phyloP scores from a whole-genome alignment of 2,113 vertebrate genomes.

The Alouatta palliata region DNA sequence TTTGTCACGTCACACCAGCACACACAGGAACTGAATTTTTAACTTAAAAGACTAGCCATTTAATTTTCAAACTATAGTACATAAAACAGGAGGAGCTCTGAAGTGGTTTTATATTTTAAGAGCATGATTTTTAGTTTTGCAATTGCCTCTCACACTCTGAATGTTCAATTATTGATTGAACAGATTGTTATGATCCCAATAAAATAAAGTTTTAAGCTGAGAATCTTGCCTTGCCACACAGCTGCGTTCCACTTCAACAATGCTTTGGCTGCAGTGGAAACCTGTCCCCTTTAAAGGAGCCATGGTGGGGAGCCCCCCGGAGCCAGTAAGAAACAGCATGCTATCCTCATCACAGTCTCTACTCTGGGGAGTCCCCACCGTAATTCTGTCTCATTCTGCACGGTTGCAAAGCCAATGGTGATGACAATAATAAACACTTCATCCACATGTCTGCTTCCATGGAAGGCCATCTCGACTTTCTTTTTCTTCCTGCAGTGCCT shows the following conservation, averaged over 20 bases:
- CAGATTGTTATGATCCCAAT: neutral
- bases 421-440: accelerated
- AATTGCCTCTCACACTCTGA: neutral
- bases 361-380: accelerated
- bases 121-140: neutral
- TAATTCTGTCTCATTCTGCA: accelerated
- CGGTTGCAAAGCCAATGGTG: accelerated
- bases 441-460: accelerated
- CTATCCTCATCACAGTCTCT: accelerated
- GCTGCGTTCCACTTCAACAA: accelerated
- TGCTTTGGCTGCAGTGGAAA: accelerated
- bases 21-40: neutral
- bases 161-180: neutral
- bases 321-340: accelerated
- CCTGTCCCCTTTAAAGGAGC: accelerated
- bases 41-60: neutral
- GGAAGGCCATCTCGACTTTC: neutral
- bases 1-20: neutral
- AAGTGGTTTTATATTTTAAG: neutral
- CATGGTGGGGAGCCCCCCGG: accelerated
- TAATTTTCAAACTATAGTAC: neutral
- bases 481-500: slow-evolving; percentile 86
- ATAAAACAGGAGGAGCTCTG: neutral
- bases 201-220: neutral
- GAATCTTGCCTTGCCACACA: accelerated